These are phyloP conservation scores for Trinorchestia longiramus DNA, from an alignment of 1,140 invertebrate genomes.

Conservation along the genomic window DNA sequence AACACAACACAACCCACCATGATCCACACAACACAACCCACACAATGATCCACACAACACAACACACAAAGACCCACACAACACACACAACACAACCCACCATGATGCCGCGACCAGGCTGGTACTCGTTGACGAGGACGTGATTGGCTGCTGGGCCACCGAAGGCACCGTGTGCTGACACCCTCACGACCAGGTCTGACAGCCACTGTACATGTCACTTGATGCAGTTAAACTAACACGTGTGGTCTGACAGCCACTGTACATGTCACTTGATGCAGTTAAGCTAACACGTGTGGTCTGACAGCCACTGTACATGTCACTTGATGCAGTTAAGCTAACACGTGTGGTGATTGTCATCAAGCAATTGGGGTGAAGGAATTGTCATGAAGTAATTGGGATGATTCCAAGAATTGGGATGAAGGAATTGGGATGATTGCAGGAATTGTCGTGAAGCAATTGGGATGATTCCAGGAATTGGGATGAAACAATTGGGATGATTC, in stretches of 20 bases:
- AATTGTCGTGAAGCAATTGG: no score
- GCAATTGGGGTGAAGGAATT: no score
- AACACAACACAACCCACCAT: constrained; percentile 61
- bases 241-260: no score
- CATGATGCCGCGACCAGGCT: constrained; percentile 92
- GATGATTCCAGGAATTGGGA: no score
- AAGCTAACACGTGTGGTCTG: no score
- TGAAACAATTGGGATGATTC: no score
- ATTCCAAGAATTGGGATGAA: no score
- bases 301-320: neutral
- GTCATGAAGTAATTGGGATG: no score
- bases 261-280: neutral
- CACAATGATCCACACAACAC: neutral
- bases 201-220: constrained; percentile 79
- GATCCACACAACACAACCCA: neutral
- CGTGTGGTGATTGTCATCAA: no score
- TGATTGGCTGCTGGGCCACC: constrained; percentile 81
- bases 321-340: no score
- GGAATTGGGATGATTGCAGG: no score
- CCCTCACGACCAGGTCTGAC: constrained; percentile 79
- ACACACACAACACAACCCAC: constrained; percentile 37
- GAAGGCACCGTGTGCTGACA: constrained; percentile 75
- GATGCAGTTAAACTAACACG: no score
- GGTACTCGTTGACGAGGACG: constrained; percentile 96
- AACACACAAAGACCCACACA: neutral